Conservation (phyloP, 2,113 vertebrate genomes). For the Neolamprologus ventralis region DNA sequence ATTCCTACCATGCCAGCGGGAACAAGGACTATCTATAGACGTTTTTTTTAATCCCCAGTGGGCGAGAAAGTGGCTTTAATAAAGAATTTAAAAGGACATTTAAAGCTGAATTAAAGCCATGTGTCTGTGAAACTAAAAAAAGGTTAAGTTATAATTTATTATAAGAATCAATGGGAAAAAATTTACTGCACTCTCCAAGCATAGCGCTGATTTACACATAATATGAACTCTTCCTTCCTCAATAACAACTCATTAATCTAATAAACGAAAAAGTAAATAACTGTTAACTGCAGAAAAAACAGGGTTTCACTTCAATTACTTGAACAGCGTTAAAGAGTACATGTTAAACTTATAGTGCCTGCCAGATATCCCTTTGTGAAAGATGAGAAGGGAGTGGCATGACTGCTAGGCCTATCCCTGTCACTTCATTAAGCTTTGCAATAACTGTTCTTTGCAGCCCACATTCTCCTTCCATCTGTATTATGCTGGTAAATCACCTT, state of each 20-base stretch:
- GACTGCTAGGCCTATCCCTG: not conserved
- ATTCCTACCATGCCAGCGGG: slow-evolving; percentile 50
- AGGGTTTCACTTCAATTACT: not conserved
- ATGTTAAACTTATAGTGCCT: not conserved
- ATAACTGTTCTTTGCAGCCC: slow-evolving; percentile 22
- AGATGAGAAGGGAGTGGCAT: not conserved
- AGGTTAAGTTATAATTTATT: not conserved
- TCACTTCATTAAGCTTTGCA: slow-evolving; percentile 40
- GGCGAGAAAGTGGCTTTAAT: slow-evolving; percentile 43
- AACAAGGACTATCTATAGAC: slow-evolving; percentile 40
- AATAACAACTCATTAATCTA: not conserved
- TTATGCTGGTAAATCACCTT: slow-evolving; percentile 40
- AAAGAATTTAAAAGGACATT: slow-evolving; percentile 41
- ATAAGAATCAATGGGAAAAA: not conserved
- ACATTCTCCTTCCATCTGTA: slow-evolving; percentile 30
- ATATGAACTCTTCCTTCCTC: not conserved
- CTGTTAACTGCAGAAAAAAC: not conserved
- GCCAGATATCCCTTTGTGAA: not conserved
- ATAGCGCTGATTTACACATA: not conserved
- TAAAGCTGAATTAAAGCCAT: slow-evolving; percentile 33
- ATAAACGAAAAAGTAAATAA: not conserved
- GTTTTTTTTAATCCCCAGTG: slow-evolving; percentile 5
- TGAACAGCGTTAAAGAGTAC: not conserved
- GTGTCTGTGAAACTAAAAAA: not conserved
- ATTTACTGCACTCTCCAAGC: not conserved